Evolutionary conservation across 2,113 vertebrate genomes (phyloP), one percentile per base, ranked within the genome.

Genomic region (Ictidomys tridecemlineatus): DNA sequence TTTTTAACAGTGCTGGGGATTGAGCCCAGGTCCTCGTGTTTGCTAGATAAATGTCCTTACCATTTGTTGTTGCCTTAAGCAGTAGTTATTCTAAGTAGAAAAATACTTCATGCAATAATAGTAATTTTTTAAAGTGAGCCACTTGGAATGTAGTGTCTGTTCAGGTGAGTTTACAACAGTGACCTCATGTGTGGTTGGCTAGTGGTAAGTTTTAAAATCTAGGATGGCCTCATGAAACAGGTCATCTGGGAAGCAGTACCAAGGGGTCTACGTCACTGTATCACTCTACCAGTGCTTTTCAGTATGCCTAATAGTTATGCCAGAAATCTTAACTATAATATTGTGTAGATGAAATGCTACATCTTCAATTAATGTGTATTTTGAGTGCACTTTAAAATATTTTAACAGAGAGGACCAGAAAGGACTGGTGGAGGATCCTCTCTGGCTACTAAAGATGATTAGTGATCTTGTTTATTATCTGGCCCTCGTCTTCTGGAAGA

Each of bases 41-140:
- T 70, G 67, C 67, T 56, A 42, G 63, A 37, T 51, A 80, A 58
- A 77, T 17, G 32, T 11, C 34, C 88, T 48, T n/a, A 14, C 2
- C 24, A n/a, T 45, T 32, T 95, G 39, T 67, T 88, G 32, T 96
- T 94, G 90, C 84, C 53, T 93, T 89, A n/a, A 85, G 70, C 7
- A 82, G 61, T 7, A n/a, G 34, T 86, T 79, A 89, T 12, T 13
- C 69, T 85, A 77, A 85, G 12, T 88, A 58, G 85, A 92, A 77
- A 96, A 93, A 73, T 87, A 74, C 7, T 73, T 93, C 34, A 85
- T 37, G 37, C 22, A 93, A 1, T 67, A 85, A 74, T 56, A 82
- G 6, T 74, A 37, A 18, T 70, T 63, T 63, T 72, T 30, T 37
- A 24, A 76, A 34, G 39, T 8, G 51, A 67, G 18, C 63, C 56